phyloP scores from a whole-genome alignment of 2,888 invertebrate species.

The Labia minor region DNA sequence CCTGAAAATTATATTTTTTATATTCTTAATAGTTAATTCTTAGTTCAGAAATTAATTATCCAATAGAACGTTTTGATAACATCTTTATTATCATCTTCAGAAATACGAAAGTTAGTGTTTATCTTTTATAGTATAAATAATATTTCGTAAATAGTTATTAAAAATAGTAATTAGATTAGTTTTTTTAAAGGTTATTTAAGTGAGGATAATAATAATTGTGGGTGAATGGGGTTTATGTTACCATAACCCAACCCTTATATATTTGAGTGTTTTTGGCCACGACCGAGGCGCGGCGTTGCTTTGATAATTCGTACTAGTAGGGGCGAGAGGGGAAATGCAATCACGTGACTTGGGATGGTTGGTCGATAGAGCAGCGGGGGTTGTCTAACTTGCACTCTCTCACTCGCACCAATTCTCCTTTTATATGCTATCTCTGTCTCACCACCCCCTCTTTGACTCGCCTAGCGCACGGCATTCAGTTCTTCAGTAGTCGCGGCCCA shows the following conservation, averaged over 20 bases:
- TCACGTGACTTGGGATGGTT: conserved; percentile 1
- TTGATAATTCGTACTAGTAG: not conserved
- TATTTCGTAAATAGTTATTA: too few relatives aligned
- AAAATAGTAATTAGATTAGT: too few relatives aligned
- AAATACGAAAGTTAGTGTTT: too few relatives aligned
- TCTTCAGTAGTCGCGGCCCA: not conserved
- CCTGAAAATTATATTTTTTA: too few relatives aligned
- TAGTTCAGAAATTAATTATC: too few relatives aligned
- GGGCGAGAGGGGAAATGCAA: not conserved
- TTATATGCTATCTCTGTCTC: not conserved
- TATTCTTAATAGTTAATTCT: too few relatives aligned
- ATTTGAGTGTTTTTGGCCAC: not conserved
- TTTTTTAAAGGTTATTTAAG: too few relatives aligned
- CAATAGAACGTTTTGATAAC: too few relatives aligned
- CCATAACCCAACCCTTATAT: not conserved
- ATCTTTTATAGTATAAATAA: too few relatives aligned
- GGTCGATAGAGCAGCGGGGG: not conserved
- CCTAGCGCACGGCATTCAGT: not conserved
- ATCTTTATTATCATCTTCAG: too few relatives aligned
- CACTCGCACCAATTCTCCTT: not conserved
- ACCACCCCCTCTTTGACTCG: not conserved
- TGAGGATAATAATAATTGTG: too few relatives aligned
- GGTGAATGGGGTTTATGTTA: too few relatives aligned
- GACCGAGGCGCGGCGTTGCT: not conserved
- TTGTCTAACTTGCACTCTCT: not conserved